Conservation (phyloP, 2,888 invertebrate species). For the Nomada flava region DNA sequence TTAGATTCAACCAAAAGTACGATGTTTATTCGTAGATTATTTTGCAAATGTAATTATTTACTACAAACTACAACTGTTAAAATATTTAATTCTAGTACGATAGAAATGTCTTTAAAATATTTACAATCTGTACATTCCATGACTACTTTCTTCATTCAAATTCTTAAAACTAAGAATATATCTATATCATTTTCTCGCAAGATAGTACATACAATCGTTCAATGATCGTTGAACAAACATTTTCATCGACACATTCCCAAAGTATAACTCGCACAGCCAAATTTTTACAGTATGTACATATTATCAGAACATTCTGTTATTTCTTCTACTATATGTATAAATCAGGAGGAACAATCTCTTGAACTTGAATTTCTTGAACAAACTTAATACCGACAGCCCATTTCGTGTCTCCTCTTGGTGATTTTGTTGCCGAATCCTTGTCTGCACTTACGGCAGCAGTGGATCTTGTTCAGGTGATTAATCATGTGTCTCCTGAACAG, state of each 20-base stretch:
- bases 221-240: background rate
- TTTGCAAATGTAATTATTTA: no score
- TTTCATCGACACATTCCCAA: background rate
- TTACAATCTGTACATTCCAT: no score
- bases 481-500: slow-evolving; percentile 31
- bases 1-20: no score
- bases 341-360: background rate
- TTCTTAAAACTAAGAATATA: no score
- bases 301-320: background rate
- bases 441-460: slow-evolving; percentile 31
- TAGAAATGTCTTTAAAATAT: no score
- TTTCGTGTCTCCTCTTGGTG: slow-evolving; percentile 23
- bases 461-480: slow-evolving; percentile 22
- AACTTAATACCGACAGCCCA: slow-evolving; percentile 14
- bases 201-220: no score
- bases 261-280: background rate
- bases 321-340: background rate
- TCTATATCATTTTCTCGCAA: no score
- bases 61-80: no score
- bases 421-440: slow-evolving; percentile 1
- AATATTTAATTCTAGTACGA: no score
- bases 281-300: background rate
- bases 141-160: no score
- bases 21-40: no score
- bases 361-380: background rate